Evolutionary conservation across 2,797 vertebrate species (phyloP).

Genomic region (Oophaga sylvatica): DNA sequence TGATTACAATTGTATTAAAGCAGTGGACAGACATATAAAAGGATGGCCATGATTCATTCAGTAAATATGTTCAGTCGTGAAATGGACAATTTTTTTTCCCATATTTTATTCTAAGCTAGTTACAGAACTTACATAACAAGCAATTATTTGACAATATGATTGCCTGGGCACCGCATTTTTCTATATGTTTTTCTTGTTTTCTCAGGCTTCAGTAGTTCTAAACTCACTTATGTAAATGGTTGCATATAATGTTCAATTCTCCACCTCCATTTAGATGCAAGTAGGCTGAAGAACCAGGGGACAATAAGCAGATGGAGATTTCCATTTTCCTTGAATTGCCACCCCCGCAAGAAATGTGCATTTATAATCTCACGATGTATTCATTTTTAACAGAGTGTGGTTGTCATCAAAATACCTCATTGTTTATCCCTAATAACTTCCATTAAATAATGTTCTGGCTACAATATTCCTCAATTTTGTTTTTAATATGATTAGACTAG

Average conservation of each 20-base stretch:
- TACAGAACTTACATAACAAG: not conserved
- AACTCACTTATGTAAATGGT: not conserved
- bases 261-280: constrained; percentile 21
- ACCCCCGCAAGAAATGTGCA: constrained; percentile 34
- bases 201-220: constrained; percentile 17
- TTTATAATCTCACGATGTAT: constrained; percentile 28
- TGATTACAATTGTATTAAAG: not conserved
- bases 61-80: not conserved
- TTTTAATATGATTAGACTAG: not conserved
- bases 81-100: not conserved
- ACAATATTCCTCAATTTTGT: not conserved
- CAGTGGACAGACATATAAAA: not conserved
- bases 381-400: not conserved
- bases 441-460: not conserved
- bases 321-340: constrained; percentile 41
- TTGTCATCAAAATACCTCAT: not conserved
- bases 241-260: constrained; percentile 31
- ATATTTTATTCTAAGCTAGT: not conserved
- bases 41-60: not conserved
- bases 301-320: constrained; percentile 47
- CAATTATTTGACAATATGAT: not conserved
- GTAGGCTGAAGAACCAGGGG: constrained; percentile 25
- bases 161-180: not conserved
- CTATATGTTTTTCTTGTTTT: not conserved
- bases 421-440: not conserved